phyloP scores from a whole-genome alignment of 1,140 invertebrate genomes.

The Sminthurinus signatus region DNA sequence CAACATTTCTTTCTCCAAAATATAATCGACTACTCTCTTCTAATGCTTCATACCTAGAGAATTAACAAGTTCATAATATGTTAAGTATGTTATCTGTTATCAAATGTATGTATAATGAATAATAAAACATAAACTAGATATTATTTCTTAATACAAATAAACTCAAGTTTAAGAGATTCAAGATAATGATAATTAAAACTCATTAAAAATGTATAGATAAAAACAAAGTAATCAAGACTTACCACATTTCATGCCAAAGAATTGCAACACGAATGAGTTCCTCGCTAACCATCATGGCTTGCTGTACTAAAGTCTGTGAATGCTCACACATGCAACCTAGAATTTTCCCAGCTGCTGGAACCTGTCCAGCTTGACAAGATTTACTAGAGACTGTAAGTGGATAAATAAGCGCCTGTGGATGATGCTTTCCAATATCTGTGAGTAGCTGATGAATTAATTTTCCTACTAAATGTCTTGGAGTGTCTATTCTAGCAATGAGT shows the following conservation, averaged over 20 bases:
- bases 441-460: constrained; percentile 86
- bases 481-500: constrained; percentile 95
- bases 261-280: constrained; percentile 97
- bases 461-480: constrained; percentile 75
- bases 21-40: too few species aligned
- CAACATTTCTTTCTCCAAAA: constrained; percentile 90
- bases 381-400: constrained; percentile 96
- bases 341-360: constrained; percentile 89
- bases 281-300: constrained; percentile 82
- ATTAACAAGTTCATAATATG: too few species aligned
- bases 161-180: too few species aligned
- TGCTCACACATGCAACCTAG: constrained; percentile 93
- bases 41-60: too few species aligned
- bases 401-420: constrained; percentile 90
- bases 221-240: constrained; percentile 64
- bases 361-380: constrained; percentile 73
- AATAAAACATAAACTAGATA: too few species aligned
- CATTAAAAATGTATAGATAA: background rate
- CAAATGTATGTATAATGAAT: background rate
- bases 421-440: constrained; percentile 54
- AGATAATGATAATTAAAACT: too few species aligned
- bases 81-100: background rate
- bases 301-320: constrained; percentile 81
- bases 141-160: too few species aligned
- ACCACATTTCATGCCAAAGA: constrained; percentile 99